Evolutionary conservation across 53 echinoderm and acorn worm genomes (phyloP).

Genomic region (Henricia sp.): DNA sequence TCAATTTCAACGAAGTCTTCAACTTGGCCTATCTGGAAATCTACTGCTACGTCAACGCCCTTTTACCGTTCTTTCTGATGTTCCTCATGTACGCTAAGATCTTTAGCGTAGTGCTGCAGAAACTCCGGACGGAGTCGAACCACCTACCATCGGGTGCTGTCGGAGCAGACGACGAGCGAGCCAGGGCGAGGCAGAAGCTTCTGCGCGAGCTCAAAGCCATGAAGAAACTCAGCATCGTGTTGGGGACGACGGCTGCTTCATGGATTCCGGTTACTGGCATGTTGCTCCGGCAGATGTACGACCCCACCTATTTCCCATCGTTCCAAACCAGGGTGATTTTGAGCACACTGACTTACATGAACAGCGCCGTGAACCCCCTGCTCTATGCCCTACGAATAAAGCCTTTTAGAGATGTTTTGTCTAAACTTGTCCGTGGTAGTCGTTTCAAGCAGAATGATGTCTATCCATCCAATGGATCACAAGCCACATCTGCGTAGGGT

Average conservation of each 20-base stretch:
- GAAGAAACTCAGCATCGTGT: slow-evolving; percentile 57
- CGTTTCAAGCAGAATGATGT: not conserved
- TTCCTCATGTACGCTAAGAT: slow-evolving; percentile 57
- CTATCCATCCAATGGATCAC: not conserved
- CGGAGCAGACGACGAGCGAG: not conserved
- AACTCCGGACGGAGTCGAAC: slow-evolving; percentile 17
- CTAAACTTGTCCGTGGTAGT: not conserved
- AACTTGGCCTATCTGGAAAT: slow-evolving; percentile 64
- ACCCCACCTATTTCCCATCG: slow-evolving; percentile 52
- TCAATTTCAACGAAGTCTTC: slow-evolving; percentile 71
- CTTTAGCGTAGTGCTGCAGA: slow-evolving; percentile 59
- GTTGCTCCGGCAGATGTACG: slow-evolving; percentile 66
- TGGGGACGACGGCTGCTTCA: slow-evolving; percentile 57
- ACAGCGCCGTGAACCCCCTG: slow-evolving; percentile 76
- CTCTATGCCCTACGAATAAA: slow-evolving; percentile 66
- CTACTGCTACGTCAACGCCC: slow-evolving; percentile 59
- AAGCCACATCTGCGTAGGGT: not conserved
- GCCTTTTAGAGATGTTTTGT: slow-evolving; percentile 53
- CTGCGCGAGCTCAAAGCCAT: slow-evolving; percentile 46
- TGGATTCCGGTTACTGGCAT: slow-evolving; percentile 68
- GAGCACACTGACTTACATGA: slow-evolving; percentile 70
- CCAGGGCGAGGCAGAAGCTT: not conserved
- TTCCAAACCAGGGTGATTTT: slow-evolving; percentile 59
- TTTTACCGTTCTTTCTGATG: slow-evolving; percentile 62
- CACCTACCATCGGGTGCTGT: slow-evolving; percentile 2